Evolutionary conservation across 1,140 invertebrate genomes (phyloP).

Genomic region (Conus ventricosus): DNA sequence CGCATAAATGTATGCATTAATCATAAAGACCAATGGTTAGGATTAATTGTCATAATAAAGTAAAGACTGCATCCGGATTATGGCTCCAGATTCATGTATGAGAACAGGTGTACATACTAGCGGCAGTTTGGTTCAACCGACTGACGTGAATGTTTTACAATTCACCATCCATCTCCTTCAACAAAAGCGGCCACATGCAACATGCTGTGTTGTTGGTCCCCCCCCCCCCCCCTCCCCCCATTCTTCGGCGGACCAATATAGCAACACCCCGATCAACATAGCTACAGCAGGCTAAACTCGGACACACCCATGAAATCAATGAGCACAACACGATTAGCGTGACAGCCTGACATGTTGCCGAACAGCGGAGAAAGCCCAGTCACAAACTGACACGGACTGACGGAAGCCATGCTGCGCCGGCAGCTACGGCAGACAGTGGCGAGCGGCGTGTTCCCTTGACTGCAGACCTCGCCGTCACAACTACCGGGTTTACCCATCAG

Average conservation of each 20-base stretch:
- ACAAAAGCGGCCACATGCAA: too few relatives aligned
- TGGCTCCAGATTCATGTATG: too few relatives aligned
- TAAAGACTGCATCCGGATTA: too few relatives aligned
- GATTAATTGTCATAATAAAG: too few relatives aligned
- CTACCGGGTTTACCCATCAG: not conserved
- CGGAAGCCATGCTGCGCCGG: not conserved
- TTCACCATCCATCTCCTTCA: too few relatives aligned
- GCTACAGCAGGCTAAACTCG: not conserved
- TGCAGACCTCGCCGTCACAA: not conserved
- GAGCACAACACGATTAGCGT: not conserved
- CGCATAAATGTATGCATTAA: not conserved
- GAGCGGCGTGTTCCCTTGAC: not conserved
- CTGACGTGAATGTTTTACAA: too few relatives aligned
- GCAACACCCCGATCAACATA: not conserved
- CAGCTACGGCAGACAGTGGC: not conserved
- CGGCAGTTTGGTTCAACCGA: too few relatives aligned
- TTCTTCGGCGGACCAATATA: too few relatives aligned
- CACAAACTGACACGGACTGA: not conserved
- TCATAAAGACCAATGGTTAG: too few relatives aligned
- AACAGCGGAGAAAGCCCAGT: not conserved
- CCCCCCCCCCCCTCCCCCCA: too few relatives aligned
- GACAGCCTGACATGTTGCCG: not conserved
- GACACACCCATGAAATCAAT: slow-evolving; percentile 6
- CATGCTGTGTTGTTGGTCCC: too few relatives aligned
- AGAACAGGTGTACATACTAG: too few relatives aligned